Evolutionary conservation across 2,113 vertebrate genomes (phyloP), one percentile per base, ranked within the genome.

Genomic region (Poicephalus meyeri): DNA sequence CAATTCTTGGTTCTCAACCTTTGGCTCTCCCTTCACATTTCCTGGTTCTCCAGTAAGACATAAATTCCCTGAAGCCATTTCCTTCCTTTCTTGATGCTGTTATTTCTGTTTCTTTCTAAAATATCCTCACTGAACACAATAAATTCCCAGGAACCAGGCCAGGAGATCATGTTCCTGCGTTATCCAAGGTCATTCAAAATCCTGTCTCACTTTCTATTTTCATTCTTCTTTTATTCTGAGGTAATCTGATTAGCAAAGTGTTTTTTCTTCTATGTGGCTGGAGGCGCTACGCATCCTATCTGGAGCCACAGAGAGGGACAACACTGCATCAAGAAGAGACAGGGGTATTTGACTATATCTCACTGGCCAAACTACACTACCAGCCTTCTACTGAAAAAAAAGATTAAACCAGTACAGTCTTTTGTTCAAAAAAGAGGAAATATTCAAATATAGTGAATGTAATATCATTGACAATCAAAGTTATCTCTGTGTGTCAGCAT

Each of bases 281-380:
- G 19, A 10, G 5, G 8, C 10, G 1, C n/a, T 46, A 46, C 1
- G 1, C n/a, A 6, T 52, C 23, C 10, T 65, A 9, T 47, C 23
- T 70, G 55, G 50, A 35, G 58, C 17, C 55, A 61, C 16, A 85
- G 12, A 8, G 7, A 85, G 11, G 6, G 18, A 55, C 10, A 31
- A 23, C 16, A 33, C 11, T 71, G 0, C 1, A 20, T 29, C 28
- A 93, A 86, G 35, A 64, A 5, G 15, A 80, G 16, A 4, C 7
- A 63, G 88, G 17, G 21, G 8, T 25, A 53, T 76, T 85, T 81
- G n/a, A 60, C 25, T 72, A 19, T 11, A 46, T 64, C 17, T 69
- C 35, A 14, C 11, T 41, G 61, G 8, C 13, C 13, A 44, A 80
- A 35, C 10, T 20, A 10, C 23, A 77, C 15, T 23, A 71, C 18